Conservation (phyloP, 2,797 vertebrate genomes). For the Falco berigora region DNA sequence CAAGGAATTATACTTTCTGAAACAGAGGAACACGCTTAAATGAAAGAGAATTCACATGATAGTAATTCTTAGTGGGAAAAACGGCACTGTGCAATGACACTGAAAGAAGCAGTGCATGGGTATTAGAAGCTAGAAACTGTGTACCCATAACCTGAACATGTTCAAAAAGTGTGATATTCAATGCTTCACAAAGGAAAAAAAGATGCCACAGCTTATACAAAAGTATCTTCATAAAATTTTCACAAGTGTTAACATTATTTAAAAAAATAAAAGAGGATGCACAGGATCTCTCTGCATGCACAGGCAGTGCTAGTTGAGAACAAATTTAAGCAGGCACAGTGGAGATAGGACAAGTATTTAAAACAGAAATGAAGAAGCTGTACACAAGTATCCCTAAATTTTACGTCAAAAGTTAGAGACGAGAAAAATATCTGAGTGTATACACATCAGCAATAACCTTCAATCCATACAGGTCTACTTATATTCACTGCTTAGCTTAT, state of each 20-base stretch:
- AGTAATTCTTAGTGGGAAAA: slow-evolving; percentile 61
- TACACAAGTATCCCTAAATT: slow-evolving; percentile 63
- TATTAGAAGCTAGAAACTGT: slow-evolving; percentile 66
- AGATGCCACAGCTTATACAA: slow-evolving; percentile 80
- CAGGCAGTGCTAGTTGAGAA: slow-evolving; percentile 91
- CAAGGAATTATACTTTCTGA: slow-evolving; percentile 69
- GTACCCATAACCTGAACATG: slow-evolving; percentile 70
- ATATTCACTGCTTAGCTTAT: slow-evolving; percentile 70
- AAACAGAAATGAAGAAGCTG: slow-evolving; percentile 71
- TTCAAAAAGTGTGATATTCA: slow-evolving; percentile 70
- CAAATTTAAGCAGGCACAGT: slow-evolving; percentile 88
- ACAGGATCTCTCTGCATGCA: slow-evolving; percentile 86
- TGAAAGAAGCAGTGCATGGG: slow-evolving; percentile 70
- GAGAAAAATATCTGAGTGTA: slow-evolving; percentile 66
- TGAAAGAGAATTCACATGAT: slow-evolving; percentile 71
- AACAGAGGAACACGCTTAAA: slow-evolving; percentile 65
- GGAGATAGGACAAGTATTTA: slow-evolving; percentile 67
- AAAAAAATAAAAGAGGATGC: slow-evolving; percentile 91
- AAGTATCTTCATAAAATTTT: slow-evolving; percentile 86
- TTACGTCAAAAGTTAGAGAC: slow-evolving; percentile 64
- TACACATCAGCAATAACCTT: slow-evolving; percentile 47
- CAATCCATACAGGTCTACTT: slow-evolving; percentile 66
- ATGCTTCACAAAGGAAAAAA: slow-evolving; percentile 71
- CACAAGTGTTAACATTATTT: slow-evolving; percentile 90
- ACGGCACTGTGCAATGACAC: slow-evolving; percentile 72